Evolutionary conservation across 2,888 invertebrate species (phyloP).

Genomic region (Drosophila tanythrix): DNA sequence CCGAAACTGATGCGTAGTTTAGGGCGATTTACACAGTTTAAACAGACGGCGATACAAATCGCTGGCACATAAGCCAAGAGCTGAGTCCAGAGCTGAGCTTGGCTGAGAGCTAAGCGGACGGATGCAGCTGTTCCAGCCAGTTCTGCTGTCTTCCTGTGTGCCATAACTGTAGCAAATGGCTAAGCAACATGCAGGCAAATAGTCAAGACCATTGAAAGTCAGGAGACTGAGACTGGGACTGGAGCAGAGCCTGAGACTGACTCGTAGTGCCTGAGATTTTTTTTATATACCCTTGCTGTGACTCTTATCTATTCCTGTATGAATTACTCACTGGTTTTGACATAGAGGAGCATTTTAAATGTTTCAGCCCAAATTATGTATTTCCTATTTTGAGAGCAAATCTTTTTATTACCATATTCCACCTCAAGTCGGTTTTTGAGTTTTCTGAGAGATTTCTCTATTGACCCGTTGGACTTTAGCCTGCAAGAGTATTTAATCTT

Average conservation of each 20-base stretch:
- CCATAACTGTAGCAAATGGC: constrained; percentile 82
- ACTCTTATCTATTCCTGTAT: background rate
- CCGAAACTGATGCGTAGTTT: constrained; percentile 82
- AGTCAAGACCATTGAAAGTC: constrained; percentile 2
- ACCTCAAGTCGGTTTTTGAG: background rate
- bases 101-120: constrained; percentile 33
- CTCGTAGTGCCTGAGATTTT: constrained; percentile 11
- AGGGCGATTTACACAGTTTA: constrained; percentile 83
- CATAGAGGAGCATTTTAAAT: background rate
- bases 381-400: background rate
- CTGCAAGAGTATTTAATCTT: constrained; percentile 1
- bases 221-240: constrained; percentile 10
- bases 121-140: constrained; percentile 55
- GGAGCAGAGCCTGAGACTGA: background rate
- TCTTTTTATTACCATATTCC: background rate
- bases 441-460: background rate
- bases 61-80: constrained; percentile 59
- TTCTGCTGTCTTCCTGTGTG: constrained; percentile 72
- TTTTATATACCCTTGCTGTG: constrained; percentile 9
- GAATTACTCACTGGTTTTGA: background rate
- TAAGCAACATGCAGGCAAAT: constrained; percentile 68
- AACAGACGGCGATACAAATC: constrained; percentile 79
- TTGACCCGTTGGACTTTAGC: background rate
- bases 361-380: too few relatives aligned
- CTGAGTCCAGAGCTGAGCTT: background rate